These are phyloP conservation scores for Melinaea menophilus DNA, from an alignment of 2,888 invertebrate genomes.

Conservation along the genomic window DNA sequence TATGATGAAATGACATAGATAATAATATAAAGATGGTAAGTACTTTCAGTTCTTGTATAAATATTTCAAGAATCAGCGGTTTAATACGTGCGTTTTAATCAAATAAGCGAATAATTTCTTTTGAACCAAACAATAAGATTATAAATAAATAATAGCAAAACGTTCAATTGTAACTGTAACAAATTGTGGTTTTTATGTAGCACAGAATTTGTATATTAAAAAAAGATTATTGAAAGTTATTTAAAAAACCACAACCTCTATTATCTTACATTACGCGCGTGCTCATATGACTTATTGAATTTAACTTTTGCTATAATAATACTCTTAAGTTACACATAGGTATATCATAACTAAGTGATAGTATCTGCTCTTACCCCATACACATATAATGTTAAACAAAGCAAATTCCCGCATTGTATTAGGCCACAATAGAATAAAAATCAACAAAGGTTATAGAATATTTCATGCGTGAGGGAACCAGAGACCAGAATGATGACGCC, in stretches of 20 bases:
- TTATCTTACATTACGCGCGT: background rate
- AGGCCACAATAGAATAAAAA: constrained; percentile 21
- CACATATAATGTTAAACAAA: background rate
- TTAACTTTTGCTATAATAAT: background rate
- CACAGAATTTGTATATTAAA: constrained; percentile 5
- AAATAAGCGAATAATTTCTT: constrained; percentile 32
- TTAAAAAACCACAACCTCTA: background rate
- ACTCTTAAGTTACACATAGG: background rate
- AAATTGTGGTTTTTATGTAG: background rate
- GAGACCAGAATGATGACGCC: constrained; percentile 16
- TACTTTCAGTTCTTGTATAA: constrained; percentile 39
- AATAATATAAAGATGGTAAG: constrained; percentile 7
- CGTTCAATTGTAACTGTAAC: constrained; percentile 4
- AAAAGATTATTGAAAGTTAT: background rate
- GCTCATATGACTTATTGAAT: background rate
- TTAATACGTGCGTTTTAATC: constrained; percentile 33
- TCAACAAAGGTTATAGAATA: constrained; percentile 26
- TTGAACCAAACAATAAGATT: constrained; percentile 34
- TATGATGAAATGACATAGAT: background rate
- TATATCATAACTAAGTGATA: background rate
- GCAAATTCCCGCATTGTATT: constrained; percentile 10
- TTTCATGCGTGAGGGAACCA: constrained; percentile 25
- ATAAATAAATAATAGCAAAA: constrained; percentile 9
- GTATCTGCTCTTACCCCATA: background rate
- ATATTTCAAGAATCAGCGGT: constrained; percentile 33